Conservation (phyloP, 2,113 vertebrate species). For the Oriolus oriolus region DNA sequence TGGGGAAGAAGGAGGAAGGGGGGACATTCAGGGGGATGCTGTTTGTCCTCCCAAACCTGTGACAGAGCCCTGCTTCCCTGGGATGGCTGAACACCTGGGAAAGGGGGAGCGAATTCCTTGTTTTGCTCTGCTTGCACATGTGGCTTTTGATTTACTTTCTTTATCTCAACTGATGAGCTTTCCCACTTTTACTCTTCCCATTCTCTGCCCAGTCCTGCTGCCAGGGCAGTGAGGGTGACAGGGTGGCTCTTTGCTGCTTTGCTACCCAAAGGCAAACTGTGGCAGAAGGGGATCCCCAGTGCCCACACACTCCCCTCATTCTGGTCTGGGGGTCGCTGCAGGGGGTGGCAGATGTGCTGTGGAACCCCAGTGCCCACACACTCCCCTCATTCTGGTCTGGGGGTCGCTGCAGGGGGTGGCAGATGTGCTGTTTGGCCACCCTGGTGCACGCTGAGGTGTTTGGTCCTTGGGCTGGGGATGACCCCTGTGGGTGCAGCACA, state of each 20-base stretch:
- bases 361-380: not conserved
- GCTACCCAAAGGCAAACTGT: too few species aligned
- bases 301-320: not conserved
- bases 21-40: not conserved
- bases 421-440: not conserved
- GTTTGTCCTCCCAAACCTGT: not conserved
- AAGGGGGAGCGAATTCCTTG: not conserved
- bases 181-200: not conserved
- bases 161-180: not conserved
- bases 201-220: not conserved
- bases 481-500: not conserved
- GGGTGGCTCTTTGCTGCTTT: not conserved
- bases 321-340: not conserved
- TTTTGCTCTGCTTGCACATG: rapidly evolving
- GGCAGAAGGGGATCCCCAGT: not conserved
- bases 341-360: not conserved
- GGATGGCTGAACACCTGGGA: not conserved
- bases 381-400: not conserved
- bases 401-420: not conserved
- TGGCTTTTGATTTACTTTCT: not conserved
- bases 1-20: not conserved
- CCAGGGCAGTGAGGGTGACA: not conserved
- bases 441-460: rapidly evolving
- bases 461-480: not conserved
- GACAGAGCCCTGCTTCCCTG: not conserved